Percentiles rank a stretch among this genome's conserved stretches.
These are phyloP conservation scores for Arrhopalites spinosus DNA, from an alignment of 2,888 invertebrate genomes.

Conservation along the genomic window DNA sequence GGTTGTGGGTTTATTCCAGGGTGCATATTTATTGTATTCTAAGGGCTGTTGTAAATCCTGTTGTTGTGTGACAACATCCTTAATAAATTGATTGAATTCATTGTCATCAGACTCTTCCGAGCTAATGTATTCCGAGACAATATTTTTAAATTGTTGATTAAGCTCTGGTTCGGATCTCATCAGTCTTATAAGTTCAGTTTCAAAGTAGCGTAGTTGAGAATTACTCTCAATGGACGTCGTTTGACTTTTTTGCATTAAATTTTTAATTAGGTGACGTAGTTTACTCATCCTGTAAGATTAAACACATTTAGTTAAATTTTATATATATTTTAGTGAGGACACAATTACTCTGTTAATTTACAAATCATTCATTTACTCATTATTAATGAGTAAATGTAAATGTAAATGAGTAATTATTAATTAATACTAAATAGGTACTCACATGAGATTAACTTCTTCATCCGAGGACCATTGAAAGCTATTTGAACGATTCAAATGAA, in stretches of 20 bases:
- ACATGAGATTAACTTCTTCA: slow-evolving; percentile 91
- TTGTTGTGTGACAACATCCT: slow-evolving; percentile 72
- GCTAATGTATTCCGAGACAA: slow-evolving; percentile 82
- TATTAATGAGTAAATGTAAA: too few species aligned
- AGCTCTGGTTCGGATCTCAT: slow-evolving; percentile 94
- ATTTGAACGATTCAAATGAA: slow-evolving; percentile 47
- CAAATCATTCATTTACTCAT: too few species aligned
- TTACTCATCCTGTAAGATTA: too few species aligned
- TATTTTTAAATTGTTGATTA: too few species aligned
- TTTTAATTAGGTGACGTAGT: slow-evolving; percentile 90
- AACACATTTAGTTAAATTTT: too few species aligned
- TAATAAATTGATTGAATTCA: slow-evolving; percentile 89
- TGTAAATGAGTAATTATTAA: too few species aligned
- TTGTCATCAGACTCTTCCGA: slow-evolving; percentile 94
- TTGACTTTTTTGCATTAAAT: slow-evolving; percentile 72
- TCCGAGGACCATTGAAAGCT: slow-evolving; percentile 83
- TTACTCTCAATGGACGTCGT: slow-evolving; percentile 63
- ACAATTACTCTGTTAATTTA: too few species aligned
- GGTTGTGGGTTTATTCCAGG: not conserved
- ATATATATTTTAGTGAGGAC: too few species aligned
- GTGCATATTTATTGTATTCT: not conserved
- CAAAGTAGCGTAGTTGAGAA: slow-evolving; percentile 78
- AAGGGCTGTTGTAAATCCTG: not conserved
- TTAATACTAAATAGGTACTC: too few species aligned
- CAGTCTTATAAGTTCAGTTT: slow-evolving; percentile 79